These are phyloP conservation scores for Drosophila santomea DNA, from an alignment of 1,140 invertebrate species.

Conservation along the genomic window DNA sequence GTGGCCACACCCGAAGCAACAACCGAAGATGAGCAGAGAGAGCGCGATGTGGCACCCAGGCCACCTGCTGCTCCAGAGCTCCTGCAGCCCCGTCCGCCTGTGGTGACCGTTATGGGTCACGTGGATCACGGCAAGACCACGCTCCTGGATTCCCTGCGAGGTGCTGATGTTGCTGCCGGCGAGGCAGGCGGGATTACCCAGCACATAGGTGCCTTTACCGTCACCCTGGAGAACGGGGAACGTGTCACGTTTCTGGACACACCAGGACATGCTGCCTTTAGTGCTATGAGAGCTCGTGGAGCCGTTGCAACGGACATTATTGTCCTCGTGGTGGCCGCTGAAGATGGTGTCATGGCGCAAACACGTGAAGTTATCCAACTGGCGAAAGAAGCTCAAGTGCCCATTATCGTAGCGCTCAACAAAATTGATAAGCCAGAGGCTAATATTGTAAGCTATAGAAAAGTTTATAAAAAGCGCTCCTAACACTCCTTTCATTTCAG, in stretches of 20 bases:
- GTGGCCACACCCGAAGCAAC: constrained; percentile 85
- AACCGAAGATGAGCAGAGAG: constrained; percentile 68
- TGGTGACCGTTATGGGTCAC: constrained; percentile 99
- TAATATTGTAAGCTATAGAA: constrained; percentile 90
- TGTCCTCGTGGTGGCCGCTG: constrained; percentile 98
- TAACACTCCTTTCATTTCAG: constrained; percentile 83
- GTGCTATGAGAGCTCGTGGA: constrained; percentile 95
- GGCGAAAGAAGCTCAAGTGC: constrained; percentile 93
- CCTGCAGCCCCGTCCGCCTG: constrained; percentile 91
- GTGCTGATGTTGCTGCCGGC: constrained; percentile 93
- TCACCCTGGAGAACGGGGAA: constrained; percentile 89
- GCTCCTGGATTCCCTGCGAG: constrained; percentile 94
- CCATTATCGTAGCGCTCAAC: constrained; percentile 99
- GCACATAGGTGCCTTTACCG: constrained; percentile 99
- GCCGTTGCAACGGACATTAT: constrained; percentile 97
- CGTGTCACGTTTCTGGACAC: constrained; percentile 98
- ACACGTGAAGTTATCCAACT: constrained; percentile 93
- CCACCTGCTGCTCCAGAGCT: constrained; percentile 88
- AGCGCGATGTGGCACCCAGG: constrained; percentile 86
- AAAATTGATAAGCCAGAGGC: constrained; percentile 98
- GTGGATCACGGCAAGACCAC: constrained; percentile 99
- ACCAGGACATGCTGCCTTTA: constrained; percentile 99
- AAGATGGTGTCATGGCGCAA: constrained; percentile 99
- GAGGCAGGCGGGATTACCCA: constrained; percentile 99
- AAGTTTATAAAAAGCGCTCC: neutral